Evolutionary conservation across 2,797 vertebrate genomes (phyloP).

Genomic region (Champsocephalus gunnari): DNA sequence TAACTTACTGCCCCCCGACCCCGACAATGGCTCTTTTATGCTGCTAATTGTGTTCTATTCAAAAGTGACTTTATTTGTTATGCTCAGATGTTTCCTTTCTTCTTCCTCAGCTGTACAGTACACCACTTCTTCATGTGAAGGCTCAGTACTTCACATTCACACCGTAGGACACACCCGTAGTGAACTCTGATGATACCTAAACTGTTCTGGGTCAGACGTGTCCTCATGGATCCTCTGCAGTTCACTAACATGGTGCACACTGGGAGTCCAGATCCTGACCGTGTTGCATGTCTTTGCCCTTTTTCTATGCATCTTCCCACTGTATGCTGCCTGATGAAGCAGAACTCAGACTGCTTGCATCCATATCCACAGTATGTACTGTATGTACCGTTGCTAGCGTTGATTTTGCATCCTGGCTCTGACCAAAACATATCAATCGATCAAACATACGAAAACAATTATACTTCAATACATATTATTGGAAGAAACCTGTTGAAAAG

Average conservation of each 20-base stretch:
- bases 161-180: not conserved
- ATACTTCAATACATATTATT: not conserved
- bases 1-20: too few relatives aligned
- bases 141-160: conserved; percentile 10
- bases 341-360: conserved; percentile 17
- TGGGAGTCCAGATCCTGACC: conserved; percentile 20
- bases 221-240: conserved; percentile 17
- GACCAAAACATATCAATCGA: too few relatives aligned
- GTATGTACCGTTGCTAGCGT: conserved; percentile 9
- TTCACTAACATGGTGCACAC: conserved; percentile 22
- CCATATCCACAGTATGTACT: not conserved
- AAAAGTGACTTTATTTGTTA: not conserved
- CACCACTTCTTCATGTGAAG: conserved; percentile 7
- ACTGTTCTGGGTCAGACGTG: conserved; percentile 15
- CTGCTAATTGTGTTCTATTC: not conserved
- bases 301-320: conserved; percentile 23
- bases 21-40: too few relatives aligned
- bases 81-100: not conserved
- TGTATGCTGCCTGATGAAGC: conserved; percentile 15
- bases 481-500: not conserved
- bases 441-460: not conserved
- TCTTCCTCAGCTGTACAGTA: conserved; percentile 22
- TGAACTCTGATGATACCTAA: conserved; percentile 17
- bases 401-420: conserved; percentile 14
- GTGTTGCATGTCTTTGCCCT: conserved; percentile 39